A percentile compares a stretch with the other conserved stretches of the same genome.
Conservation (phyloP, 2,113 vertebrate species). For the Tenrec ecaudatus region DNA sequence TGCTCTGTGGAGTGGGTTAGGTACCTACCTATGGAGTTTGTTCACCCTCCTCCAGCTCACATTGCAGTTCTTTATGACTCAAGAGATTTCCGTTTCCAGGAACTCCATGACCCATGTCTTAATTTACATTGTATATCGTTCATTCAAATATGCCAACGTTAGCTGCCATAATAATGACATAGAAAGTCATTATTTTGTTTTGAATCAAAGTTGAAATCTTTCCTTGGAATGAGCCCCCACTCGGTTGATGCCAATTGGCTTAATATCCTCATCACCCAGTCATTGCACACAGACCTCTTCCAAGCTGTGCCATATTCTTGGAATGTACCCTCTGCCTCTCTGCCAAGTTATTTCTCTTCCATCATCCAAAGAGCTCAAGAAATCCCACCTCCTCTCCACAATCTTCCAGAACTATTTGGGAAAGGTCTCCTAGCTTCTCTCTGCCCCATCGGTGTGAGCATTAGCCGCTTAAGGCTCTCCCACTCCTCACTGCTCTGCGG, state of each 20-base stretch:
- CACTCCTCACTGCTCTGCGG: neutral
- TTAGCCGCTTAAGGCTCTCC: slow-evolving; percentile 64
- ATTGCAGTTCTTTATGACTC: too few relatives aligned
- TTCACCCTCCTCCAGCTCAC: accelerated
- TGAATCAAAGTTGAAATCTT: slow-evolving; percentile 74
- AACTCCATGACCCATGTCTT: neutral
- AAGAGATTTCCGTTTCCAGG: neutral
- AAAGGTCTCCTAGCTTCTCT: slow-evolving; percentile 67
- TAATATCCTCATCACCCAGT: slow-evolving; percentile 65
- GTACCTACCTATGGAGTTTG: neutral
- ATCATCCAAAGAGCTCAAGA: slow-evolving; percentile 75
- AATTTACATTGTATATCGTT: neutral
- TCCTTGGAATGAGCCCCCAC: slow-evolving; percentile 65
- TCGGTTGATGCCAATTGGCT: slow-evolving; percentile 71
- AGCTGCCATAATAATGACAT: slow-evolving; percentile 55
- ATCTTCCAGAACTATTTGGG: slow-evolving; percentile 75
- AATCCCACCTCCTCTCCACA: slow-evolving; percentile 66
- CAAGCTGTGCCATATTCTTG: slow-evolving; percentile 78
- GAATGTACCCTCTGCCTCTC: slow-evolving; percentile 43
- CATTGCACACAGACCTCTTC: slow-evolving; percentile 57
- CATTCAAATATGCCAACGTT: slow-evolving; percentile 30
- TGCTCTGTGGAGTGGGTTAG: accelerated
- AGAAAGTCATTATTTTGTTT: slow-evolving; percentile 78
- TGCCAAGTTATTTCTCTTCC: slow-evolving; percentile 77
- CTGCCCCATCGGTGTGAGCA: slow-evolving; percentile 43